A percentile compares a stretch with the other conserved stretches of the same genome.
phyloP scores from a whole-genome alignment of 2,888 invertebrate species.

The Therioaphis trifolii region DNA sequence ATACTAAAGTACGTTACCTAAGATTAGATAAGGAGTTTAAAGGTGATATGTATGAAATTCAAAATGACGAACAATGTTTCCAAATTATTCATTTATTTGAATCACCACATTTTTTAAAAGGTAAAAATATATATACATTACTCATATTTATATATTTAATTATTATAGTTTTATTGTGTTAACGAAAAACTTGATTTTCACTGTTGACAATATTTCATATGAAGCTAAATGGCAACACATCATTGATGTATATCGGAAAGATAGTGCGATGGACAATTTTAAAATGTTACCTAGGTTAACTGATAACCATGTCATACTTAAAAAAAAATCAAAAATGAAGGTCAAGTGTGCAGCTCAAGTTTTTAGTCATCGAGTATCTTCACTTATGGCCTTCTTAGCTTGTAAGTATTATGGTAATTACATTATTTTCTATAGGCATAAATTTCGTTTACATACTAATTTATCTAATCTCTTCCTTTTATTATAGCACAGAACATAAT shows the following conservation, averaged over 20 bases:
- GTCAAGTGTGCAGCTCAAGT: too few species aligned
- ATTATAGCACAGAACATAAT: background rate
- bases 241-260: background rate
- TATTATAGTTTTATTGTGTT: background rate
- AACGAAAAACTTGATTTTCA: slow-evolving; percentile 9
- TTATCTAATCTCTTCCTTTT: background rate
- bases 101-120: slow-evolving; percentile 1
- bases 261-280: background rate
- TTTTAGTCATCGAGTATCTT: slow-evolving; percentile 14
- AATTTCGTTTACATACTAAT: background rate
- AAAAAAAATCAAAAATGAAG: too few species aligned
- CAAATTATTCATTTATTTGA: background rate
- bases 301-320: too few species aligned
- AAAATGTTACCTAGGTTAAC: slow-evolving; percentile 13
- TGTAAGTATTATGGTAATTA: background rate
- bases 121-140: background rate
- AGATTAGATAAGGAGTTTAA: too few species aligned
- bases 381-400: slow-evolving; percentile 4
- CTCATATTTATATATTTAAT: background rate
- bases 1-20: too few species aligned
- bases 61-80: too few species aligned
- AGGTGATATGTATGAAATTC: too few species aligned
- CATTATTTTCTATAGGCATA: background rate
- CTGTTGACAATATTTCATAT: background rate
- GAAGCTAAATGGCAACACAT: background rate